These are phyloP conservation scores for Andrena flavipes DNA, from an alignment of 2,888 invertebrate species.

Conservation along the genomic window DNA sequence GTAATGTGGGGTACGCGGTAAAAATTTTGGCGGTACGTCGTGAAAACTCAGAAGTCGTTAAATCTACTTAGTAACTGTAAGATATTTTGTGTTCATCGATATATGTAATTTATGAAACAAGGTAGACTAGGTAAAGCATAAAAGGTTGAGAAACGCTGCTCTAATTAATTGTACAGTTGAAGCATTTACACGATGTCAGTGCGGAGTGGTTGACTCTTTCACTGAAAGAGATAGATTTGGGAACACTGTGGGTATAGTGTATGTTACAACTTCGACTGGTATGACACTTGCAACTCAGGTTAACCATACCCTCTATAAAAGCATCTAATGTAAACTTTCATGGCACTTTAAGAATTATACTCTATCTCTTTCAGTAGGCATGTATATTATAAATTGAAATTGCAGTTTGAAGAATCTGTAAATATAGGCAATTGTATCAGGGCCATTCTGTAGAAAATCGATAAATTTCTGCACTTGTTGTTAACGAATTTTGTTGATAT, in stretches of 20 bases:
- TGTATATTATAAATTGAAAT: conserved; percentile 35
- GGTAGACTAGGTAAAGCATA: too few species aligned
- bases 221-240: conserved; percentile 19
- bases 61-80: too few species aligned
- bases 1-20: not conserved
- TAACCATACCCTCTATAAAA: not conserved
- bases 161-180: not conserved
- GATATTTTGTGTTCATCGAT: too few species aligned
- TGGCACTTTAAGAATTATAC: not conserved
- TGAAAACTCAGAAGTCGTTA: too few species aligned
- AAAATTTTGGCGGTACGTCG: too few species aligned
- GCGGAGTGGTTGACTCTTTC: not conserved
- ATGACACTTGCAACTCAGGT: too few species aligned
- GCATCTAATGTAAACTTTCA: not conserved
- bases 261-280: too few species aligned
- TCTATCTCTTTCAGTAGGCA: conserved; percentile 49
- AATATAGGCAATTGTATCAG: not conserved
- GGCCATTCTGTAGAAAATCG: too few species aligned
- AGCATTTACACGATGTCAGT: conserved; percentile 7
- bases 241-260: not conserved
- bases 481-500: too few species aligned
- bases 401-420: conserved; percentile 2
- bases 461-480: too few species aligned
- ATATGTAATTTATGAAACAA: too few species aligned
- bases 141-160: too few species aligned